phyloP scores from a whole-genome alignment of 2,113 vertebrate species.

The Catharus minimus region DNA sequence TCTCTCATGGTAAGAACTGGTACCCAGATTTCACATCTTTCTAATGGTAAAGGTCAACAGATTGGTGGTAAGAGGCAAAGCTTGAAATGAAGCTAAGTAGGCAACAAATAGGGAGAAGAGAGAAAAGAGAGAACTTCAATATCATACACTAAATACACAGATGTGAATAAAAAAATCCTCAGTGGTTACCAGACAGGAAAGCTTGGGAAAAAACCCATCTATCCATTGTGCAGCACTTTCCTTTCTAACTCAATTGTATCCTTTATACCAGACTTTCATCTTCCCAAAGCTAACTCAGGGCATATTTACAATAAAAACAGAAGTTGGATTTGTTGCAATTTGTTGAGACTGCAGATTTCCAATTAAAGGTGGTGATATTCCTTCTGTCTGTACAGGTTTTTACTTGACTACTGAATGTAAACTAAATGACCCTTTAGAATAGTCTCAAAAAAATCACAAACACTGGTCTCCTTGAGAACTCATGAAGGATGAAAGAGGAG shows the following conservation, averaged over 20 bases:
- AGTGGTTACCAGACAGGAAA: not conserved
- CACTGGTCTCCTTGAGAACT: constrained; percentile 20
- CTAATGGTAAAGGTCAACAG: not conserved
- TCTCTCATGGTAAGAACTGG: not conserved
- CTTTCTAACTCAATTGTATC: not conserved
- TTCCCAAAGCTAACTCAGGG: constrained; percentile 17
- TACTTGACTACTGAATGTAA: not conserved
- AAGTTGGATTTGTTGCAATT: constrained; percentile 8
- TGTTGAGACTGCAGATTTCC: constrained; percentile 40
- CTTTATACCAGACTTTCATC: constrained; percentile 24
- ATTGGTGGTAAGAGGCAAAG: not conserved
- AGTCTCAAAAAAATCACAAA: constrained; percentile 21
- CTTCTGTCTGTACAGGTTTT: constrained; percentile 6
- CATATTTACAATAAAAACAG: constrained; percentile 39
- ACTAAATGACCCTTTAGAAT: constrained; percentile 28
- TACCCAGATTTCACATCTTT: not conserved
- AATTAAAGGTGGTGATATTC: not conserved
- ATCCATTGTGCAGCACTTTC: not conserved
- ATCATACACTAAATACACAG: not conserved
- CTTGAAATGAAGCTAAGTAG: not conserved
- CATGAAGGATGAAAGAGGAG: not conserved
- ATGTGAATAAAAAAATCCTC: not conserved
- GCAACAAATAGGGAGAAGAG: not conserved
- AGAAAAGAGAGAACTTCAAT: constrained; percentile 7
- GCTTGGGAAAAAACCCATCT: not conserved